Conservation (phyloP, 2,888 invertebrate species). For the Reticulitermes lucifugus region DNA sequence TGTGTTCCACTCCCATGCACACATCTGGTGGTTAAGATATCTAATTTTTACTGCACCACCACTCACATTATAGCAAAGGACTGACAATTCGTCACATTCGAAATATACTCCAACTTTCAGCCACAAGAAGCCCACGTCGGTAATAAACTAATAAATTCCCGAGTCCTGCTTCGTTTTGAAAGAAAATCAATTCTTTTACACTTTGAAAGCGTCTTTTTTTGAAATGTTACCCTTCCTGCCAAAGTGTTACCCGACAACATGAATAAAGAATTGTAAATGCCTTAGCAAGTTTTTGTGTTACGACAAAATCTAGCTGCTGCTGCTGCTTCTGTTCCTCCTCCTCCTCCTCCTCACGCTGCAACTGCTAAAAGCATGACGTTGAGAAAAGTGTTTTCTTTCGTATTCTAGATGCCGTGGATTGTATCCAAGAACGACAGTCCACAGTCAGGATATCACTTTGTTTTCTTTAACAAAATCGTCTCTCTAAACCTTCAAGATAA, state of each 20-base stretch:
- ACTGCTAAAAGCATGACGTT: no score
- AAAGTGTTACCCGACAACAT: background rate
- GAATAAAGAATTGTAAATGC: constrained; percentile 1
- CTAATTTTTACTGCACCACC: background rate
- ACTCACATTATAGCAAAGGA: background rate
- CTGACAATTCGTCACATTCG: background rate
- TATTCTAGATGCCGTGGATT: no score
- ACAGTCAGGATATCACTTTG: no score
- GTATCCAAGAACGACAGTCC: no score
- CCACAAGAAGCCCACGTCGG: background rate
- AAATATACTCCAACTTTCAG: background rate
- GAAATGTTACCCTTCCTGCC: background rate
- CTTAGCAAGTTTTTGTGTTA: background rate
- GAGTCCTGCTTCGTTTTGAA: background rate
- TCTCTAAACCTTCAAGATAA: no score
- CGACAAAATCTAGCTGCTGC: no score
- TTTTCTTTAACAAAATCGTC: no score
- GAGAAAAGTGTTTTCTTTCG: no score
- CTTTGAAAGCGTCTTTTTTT: background rate
- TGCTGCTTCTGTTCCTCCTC: no score
- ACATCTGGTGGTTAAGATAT: background rate
- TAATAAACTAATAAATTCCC: background rate
- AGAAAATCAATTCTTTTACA: background rate
- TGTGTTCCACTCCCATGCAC: no score
- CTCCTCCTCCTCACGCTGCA: no score